Base-by-base conservation (phyloP, 2,888 invertebrate genomes). In the Tridacna gigas region DNA sequence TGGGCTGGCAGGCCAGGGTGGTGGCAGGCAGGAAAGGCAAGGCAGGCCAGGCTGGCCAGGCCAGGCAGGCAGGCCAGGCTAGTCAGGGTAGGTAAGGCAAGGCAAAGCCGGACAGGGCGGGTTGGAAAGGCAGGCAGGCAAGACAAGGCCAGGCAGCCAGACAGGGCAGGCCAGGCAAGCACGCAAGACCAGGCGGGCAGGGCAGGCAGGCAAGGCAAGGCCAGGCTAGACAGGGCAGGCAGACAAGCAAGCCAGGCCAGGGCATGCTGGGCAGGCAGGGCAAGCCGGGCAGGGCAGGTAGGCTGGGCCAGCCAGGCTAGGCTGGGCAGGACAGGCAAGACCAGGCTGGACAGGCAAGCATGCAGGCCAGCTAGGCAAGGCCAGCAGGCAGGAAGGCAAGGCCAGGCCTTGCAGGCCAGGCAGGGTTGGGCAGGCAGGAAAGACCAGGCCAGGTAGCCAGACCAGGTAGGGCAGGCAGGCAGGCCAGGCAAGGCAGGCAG, bases 381-480 rank as follows among this genome's bases (percentile, higher is more conserved):
- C 51, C 73, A 77, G 77, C 74, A n/a, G 78, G 51, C 82, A 82
- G 75, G 78, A 60, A 74, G n/a, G n/a, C n/a, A n/a, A 78, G 79
- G 79, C 22, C 74, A 79, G 77, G 77, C 26, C n/a, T n/a, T n/a
- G n/a, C n/a, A 51, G 51, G 51, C 51, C 12, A n/a, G n/a, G n/a
- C n/a, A n/a, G n/a, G n/a, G n/a, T n/a, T 75, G 76, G 79, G 22
- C 3, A 51, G 65, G 25, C 20, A 66, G 63, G 63, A 51, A 79
- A 73, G 75, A 65, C 75, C 61, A 79, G 48, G 51, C 79, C 77
- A 74, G 74, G 47, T 74, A 18, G 13, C n/a, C 12, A 51, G 51
- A 12, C 51, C 12, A 51, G 51, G 13, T 18, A 51, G 18, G 51
- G 51, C 51, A 51, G 51, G 51, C 51, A 51, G 18, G 51, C 18